phyloP scores from a whole-genome alignment of 1,140 invertebrate species.

The Limonius californicus region DNA sequence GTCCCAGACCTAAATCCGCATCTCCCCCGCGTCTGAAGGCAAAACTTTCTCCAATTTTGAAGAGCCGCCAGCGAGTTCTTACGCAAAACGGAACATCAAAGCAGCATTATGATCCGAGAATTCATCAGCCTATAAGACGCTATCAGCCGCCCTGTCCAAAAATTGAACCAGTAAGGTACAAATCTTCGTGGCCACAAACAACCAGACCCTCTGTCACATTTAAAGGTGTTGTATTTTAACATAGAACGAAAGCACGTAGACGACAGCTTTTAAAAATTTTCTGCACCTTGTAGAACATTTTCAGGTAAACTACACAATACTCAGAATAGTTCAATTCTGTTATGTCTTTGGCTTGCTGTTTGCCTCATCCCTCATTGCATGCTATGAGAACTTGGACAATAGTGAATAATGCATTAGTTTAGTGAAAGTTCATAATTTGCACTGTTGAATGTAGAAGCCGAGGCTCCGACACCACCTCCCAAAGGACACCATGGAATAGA shows the following conservation, averaged over 20 bases:
- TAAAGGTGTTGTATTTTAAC: constrained; percentile 59
- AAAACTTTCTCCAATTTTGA: constrained; percentile 57
- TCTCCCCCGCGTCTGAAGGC: constrained; percentile 46
- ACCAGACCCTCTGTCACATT: constrained; percentile 61
- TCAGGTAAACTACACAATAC: constrained; percentile 6
- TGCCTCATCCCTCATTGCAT: neutral
- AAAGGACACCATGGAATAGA: constrained; percentile 57
- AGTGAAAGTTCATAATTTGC: constrained; percentile 22
- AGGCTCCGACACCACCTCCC: constrained; percentile 61
- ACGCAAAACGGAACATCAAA: constrained; percentile 53
- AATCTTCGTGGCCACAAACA: constrained; percentile 51
- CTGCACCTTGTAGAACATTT: neutral
- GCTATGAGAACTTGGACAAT: neutral
- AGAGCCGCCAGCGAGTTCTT: constrained; percentile 42
- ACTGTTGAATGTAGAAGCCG: constrained; percentile 53
- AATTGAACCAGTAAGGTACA: constrained; percentile 43
- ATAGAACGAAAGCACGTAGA: constrained; percentile 17
- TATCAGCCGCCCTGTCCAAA: constrained; percentile 59
- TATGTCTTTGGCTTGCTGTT: constrained; percentile 14
- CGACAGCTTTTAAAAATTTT: neutral
- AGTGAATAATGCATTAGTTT: constrained; percentile 9
- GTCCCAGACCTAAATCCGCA: constrained; percentile 46
- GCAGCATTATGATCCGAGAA: constrained; percentile 68
- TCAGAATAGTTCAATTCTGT: constrained; percentile 20
- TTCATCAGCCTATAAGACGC: constrained; percentile 69